Conservation (phyloP, 2,888 invertebrate genomes). For the Pherbina coryleti region DNA sequence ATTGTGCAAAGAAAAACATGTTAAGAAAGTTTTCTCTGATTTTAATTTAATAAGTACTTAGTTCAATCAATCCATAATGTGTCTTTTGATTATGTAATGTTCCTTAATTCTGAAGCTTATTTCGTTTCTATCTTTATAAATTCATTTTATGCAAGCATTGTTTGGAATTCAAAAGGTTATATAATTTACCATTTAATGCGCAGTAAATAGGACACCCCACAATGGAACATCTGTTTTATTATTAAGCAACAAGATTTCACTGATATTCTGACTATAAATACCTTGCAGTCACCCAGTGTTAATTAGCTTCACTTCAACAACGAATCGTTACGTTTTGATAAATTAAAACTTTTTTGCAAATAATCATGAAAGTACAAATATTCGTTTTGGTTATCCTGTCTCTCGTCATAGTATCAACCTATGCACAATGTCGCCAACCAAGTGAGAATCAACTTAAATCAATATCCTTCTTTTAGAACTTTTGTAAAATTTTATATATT, state of each 20-base stretch:
- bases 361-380: not conserved
- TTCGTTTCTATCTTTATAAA: too few species aligned
- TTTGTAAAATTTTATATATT: not conserved
- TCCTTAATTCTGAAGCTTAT: too few species aligned
- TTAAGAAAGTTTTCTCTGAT: too few species aligned
- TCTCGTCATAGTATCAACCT: not conserved
- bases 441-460: not conserved
- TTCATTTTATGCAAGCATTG: too few species aligned
- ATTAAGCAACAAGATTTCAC: not conserved
- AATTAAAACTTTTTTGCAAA: not conserved
- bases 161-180: not conserved
- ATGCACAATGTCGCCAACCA: conserved; percentile 3
- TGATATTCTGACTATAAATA: not conserved
- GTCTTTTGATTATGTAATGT: too few species aligned
- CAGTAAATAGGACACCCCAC: not conserved
- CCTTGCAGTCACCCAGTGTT: not conserved
- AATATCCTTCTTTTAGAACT: not conserved
- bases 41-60: too few species aligned
- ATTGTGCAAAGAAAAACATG: too few species aligned
- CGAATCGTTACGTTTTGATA: not conserved
- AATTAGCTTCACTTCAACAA: not conserved
- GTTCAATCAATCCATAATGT: too few species aligned
- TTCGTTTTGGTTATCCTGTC: not conserved
- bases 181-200: too few species aligned
- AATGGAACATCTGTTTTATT: not conserved